Evolutionary conservation across 2,113 vertebrate species (phyloP).

Genomic region (Pseudopodoces humilis): DNA sequence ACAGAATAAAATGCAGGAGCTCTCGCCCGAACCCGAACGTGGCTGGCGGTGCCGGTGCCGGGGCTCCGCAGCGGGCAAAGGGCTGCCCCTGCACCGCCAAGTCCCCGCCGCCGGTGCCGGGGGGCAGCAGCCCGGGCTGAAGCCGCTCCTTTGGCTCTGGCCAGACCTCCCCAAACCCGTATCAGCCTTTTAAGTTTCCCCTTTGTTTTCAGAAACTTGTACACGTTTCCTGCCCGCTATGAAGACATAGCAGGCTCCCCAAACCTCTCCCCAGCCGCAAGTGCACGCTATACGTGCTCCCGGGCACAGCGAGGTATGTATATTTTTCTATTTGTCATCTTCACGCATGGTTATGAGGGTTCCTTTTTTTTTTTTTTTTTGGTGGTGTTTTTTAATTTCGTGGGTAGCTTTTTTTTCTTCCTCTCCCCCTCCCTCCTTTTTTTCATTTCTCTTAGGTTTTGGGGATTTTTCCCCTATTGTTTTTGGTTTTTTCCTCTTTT

Average conservation of each 20-base stretch:
- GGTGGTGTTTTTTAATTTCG: not conserved
- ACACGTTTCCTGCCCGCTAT: conserved; percentile 26
- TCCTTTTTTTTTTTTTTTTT: too few relatives aligned
- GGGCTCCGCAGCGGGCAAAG: not conserved
- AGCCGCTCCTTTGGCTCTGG: not conserved
- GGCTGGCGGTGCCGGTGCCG: not conserved
- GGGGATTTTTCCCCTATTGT: fast-evolving
- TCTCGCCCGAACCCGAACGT: not conserved
- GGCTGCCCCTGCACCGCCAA: not conserved
- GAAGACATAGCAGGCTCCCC: conserved; percentile 16
- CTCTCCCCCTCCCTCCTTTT: fast-evolving
- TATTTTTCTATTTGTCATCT: not conserved
- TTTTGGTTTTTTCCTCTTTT: not conserved
- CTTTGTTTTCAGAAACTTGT: conserved; percentile 57
- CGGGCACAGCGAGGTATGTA: conserved; percentile 8
- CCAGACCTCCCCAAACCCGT: not conserved
- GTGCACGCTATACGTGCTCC: not conserved
- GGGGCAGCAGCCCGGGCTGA: not conserved
- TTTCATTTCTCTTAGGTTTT: not conserved
- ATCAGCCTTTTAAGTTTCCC: conserved; percentile 22
- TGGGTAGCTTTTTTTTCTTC: not conserved
- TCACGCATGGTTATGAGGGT: not conserved
- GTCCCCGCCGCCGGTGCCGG: not conserved
- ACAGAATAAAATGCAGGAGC: not conserved
- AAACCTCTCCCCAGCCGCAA: not conserved